Evolutionary conservation across 1,140 invertebrate genomes (phyloP).

Genomic region (Nymphalis io): DNA sequence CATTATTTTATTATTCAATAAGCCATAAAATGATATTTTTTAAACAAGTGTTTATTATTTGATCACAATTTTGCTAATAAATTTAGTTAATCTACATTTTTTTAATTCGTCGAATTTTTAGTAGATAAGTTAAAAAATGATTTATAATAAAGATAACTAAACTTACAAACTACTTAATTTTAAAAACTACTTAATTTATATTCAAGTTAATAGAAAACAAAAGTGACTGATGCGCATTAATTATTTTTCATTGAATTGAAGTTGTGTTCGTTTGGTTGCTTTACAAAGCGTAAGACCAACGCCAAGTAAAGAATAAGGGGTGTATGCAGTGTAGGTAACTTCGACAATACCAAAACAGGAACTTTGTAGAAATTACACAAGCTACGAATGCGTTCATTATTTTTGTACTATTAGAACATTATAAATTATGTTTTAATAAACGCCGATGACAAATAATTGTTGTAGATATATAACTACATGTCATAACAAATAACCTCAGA

Average conservation of each 20-base stretch:
- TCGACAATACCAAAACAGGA: not conserved
- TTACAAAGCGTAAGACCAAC: conserved; percentile 64
- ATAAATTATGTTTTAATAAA: conserved; percentile 43
- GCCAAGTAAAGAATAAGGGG: conserved; percentile 55
- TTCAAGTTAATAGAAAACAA: no score
- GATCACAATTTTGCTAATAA: no score
- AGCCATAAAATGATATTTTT: no score
- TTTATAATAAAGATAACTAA: no score
- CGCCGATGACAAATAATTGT: conserved; percentile 60
- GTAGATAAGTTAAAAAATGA: no score
- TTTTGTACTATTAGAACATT: not conserved
- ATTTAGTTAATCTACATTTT: no score
- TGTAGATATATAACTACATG: conserved; percentile 68
- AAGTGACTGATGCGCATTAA: not conserved
- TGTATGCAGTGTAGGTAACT: conserved; percentile 36
- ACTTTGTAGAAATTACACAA: not conserved
- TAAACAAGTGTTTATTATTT: no score
- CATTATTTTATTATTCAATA: no score
- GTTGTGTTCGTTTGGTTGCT: conserved; percentile 45
- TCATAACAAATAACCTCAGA: conserved; percentile 79
- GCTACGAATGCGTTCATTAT: not conserved
- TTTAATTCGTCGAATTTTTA: no score
- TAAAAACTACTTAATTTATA: no score
- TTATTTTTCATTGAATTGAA: conserved; percentile 10
- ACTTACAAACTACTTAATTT: no score